Evolutionary conservation across 1,140 invertebrate genomes (phyloP).

Genomic region (Ostrea denselamellosa): DNA sequence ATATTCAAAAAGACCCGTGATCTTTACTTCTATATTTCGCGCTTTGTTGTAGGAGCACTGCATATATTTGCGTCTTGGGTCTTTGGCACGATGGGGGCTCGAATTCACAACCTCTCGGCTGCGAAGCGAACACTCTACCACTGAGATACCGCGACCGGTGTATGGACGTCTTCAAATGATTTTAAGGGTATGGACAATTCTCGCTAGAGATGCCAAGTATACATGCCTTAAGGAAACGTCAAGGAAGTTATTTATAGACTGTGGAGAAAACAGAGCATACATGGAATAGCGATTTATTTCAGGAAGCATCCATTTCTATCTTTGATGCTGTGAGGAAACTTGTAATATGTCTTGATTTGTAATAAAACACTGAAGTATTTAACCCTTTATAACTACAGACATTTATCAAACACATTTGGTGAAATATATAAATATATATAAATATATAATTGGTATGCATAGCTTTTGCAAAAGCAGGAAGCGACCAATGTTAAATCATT

Average conservation of each 20-base stretch:
- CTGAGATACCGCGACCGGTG: no score
- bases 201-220: no score
- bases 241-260: background rate
- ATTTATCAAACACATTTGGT: conserved; percentile 1
- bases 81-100: no score
- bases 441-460: conserved; percentile 8
- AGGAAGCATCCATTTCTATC: background rate
- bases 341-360: background rate
- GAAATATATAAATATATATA: background rate
- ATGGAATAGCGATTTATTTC: background rate
- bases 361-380: conserved; percentile 9
- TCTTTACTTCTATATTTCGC: no score
- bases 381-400: background rate
- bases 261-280: background rate
- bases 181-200: no score
- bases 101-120: no score
- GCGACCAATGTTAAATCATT: background rate
- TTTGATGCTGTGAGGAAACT: background rate
- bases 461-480: background rate
- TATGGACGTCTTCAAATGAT: no score
- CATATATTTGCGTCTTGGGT: no score
- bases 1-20: no score
- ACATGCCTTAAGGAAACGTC: no score
- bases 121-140: no score
- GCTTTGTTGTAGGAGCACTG: no score